Evolutionary conservation across 2,113 vertebrate species (phyloP), one percentile per base, ranked within the genome.

Genomic region (Pterophyllum scalare): DNA sequence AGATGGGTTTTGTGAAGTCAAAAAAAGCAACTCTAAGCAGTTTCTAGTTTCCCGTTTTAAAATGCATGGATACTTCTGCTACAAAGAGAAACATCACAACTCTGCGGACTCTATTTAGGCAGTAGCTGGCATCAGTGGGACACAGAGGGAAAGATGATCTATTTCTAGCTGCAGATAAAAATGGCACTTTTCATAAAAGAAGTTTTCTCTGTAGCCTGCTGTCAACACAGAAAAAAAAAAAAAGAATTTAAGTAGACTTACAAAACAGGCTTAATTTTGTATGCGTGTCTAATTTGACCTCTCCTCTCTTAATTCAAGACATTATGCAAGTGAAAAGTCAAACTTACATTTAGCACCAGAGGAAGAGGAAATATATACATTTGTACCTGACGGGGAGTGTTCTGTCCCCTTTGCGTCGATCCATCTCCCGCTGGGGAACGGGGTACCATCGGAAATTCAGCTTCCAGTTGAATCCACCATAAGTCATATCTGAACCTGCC

Each of bases 401-500:
- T 93, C 98, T 95, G 94, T 99, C 98, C 61, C 98, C 98, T 88
- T 99, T 99, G 78, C 98, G 96, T 56, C 98, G 94, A 88, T 99
- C 98, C 98, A 99, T 99, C 94, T 99, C 98, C 85, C 98, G 90
- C 95, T 97, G 98, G 26, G 98, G 98, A 86, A 99, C 98, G 0
- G 98, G 98, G 65, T 99, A 99, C 98, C 98, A 99, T 91, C 98
- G 97, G 75, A 99, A 99, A 87, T 99, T 99, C 46, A 99, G 95
- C 89, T 98, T 99, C 98, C 98, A 99, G 94, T 99, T 99, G 93
- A 99, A 99, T 26, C 98, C 98, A 0, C 98, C 98, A 0, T 99
- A 99, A 19, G 98, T 99, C 98, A 99, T 99, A 75, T 99, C 98
- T 1, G 98, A 99, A 0, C 98, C 98, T 3, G 98, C 98, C 98